Percentiles rank a stretch among this genome's conserved stretches.
Evolutionary conservation across 2,113 vertebrate genomes (phyloP).

Genomic region (Lutjanus erythropterus): DNA sequence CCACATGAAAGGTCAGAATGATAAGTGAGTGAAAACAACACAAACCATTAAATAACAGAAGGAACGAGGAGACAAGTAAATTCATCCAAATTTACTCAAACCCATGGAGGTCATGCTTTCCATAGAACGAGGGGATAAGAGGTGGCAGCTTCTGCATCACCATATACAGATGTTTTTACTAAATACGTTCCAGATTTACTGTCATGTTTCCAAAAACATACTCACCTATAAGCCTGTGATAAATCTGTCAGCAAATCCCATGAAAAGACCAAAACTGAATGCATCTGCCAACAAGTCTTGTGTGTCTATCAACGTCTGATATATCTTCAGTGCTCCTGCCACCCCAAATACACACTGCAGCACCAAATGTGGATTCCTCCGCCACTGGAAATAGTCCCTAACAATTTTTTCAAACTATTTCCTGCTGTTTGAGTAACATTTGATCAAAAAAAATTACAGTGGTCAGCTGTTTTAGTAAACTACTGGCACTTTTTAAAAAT

Average conservation of each 20-base stretch:
- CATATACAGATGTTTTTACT: not conserved
- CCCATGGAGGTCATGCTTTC: constrained; percentile 46
- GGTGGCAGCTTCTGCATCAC: constrained; percentile 23
- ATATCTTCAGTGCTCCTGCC: not conserved
- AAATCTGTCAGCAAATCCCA: not conserved
- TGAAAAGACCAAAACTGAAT: constrained; percentile 1
- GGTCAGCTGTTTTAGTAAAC: not conserved
- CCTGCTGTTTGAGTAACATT: not conserved
- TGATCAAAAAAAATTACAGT: not conserved
- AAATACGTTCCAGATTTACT: not conserved
- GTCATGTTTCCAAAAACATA: not conserved
- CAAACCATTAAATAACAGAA: constrained; percentile 14
- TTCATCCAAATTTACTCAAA: constrained; percentile 23
- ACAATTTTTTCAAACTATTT: not conserved
- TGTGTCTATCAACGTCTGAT: not conserved
- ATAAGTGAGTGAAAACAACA: constrained; percentile 19
- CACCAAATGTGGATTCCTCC: not conserved
- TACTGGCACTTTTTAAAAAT: not conserved
- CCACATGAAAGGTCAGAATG: not conserved
- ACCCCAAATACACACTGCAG: not conserved
- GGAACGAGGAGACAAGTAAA: constrained; percentile 1
- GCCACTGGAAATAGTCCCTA: not conserved
- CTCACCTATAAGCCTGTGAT: not conserved
- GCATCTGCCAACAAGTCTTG: too few species aligned
- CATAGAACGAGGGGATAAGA: not conserved